phyloP scores from a whole-genome alignment of 2,113 vertebrate genomes.

The Gnathonemus longibarbis region DNA sequence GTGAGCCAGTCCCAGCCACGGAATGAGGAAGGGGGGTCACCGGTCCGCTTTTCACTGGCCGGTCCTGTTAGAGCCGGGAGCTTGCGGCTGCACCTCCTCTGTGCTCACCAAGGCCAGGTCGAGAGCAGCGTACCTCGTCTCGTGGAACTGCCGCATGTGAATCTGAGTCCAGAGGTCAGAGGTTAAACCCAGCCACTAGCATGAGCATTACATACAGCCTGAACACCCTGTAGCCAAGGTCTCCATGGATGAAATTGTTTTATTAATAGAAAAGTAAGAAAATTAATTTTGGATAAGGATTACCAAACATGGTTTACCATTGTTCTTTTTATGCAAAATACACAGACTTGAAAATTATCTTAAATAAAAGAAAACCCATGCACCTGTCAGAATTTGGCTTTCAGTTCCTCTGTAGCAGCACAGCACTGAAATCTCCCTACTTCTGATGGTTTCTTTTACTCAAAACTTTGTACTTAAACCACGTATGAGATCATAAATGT shows the following conservation, averaged over 20 bases:
- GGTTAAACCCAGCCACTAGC: neutral
- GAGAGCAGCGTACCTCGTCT: constrained; percentile 85
- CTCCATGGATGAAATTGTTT: neutral
- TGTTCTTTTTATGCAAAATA: neutral
- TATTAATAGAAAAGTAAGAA: neutral
- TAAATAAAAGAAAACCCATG: neutral
- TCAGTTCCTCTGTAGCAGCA: neutral
- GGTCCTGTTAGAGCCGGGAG: constrained; percentile 46
- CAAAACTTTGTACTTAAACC: neutral
- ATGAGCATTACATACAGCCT: neutral
- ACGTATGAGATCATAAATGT: neutral
- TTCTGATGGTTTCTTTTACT: neutral
- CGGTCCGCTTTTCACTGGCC: constrained; percentile 53
- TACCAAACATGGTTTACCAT: neutral
- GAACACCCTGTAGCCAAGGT: neutral
- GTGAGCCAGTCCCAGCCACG: neutral
- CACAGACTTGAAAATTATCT: neutral
- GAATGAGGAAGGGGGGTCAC: constrained; percentile 35
- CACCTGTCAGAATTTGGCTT: constrained; percentile 2
- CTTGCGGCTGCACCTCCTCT: constrained; percentile 79
- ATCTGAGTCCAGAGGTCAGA: constrained; percentile 59
- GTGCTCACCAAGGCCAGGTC: constrained; percentile 83
- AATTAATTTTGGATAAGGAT: neutral
- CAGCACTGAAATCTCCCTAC: neutral
- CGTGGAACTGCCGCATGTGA: constrained; percentile 89